phyloP scores from a whole-genome alignment of 2,113 vertebrate genomes.

The Xiphias gladius region DNA sequence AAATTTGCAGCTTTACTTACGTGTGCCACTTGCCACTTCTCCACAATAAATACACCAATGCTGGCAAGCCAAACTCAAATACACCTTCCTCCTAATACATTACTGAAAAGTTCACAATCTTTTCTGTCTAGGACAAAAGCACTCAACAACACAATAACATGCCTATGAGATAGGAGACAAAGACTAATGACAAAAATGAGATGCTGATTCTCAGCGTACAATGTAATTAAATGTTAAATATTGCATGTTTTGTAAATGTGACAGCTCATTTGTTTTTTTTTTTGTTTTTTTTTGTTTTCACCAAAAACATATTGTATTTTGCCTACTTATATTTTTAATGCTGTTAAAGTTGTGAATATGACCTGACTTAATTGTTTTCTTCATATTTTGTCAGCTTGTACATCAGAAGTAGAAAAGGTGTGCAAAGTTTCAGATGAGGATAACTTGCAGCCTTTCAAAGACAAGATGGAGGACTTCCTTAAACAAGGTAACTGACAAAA shows the following conservation, averaged over 20 bases:
- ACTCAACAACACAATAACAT: too few species aligned
- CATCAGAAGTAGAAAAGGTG: slow-evolving; percentile 92
- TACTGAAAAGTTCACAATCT: too few species aligned
- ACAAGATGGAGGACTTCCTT: slow-evolving; percentile 94
- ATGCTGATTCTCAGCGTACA: too few species aligned
- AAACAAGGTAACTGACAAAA: slow-evolving; percentile 87
- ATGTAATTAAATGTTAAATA: too few species aligned
- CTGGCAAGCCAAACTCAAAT: not conserved
- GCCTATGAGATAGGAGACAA: too few species aligned
- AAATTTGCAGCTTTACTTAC: too few species aligned
- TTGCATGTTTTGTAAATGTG: not conserved
- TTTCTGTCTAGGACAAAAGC: too few species aligned
- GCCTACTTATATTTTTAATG: not conserved
- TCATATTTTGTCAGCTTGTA: slow-evolving; percentile 87
- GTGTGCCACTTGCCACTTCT: not conserved
- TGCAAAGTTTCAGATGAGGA: slow-evolving; percentile 91
- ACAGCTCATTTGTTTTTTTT: not conserved
- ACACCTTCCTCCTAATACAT: not conserved
- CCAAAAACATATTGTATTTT: not conserved
- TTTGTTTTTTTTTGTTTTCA: too few species aligned
- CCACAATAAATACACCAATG: not conserved
- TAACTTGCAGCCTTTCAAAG: slow-evolving; percentile 97
- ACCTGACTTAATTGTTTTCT: not conserved
- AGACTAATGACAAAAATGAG: too few species aligned
- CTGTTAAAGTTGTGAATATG: not conserved